Evolutionary conservation across 1,140 invertebrate species (phyloP), one percentile per base, ranked within the genome.

Genomic region (Arion vulgaris): DNA sequence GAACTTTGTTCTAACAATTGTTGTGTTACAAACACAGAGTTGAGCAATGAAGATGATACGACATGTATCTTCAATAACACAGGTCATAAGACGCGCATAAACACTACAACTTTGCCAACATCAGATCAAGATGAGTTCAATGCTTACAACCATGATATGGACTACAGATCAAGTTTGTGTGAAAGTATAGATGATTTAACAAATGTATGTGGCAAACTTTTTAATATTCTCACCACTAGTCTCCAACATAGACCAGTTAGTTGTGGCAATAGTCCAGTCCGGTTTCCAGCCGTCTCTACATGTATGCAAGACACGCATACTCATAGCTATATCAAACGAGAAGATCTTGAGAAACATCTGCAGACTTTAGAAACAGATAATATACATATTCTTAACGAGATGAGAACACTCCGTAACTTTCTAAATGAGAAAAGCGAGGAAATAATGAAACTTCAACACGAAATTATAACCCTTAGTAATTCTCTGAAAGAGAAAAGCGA

Each of bases 21-120:
- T 82, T 85, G 19, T 77, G 85, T 34, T 80, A 82, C 72, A n/a
- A 53, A 86, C 5, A 73, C 78, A 38, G 86, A 86, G n/a, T 41
- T 83, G 7, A 83, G 83, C 66, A 86, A n/a, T n/a, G n/a, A n/a
- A n/a, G n/a, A n/a, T n/a, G n/a, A n/a, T n/a, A n/a, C n/a, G n/a
- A n/a, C n/a, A n/a, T n/a, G n/a, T n/a, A n/a, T n/a, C n/a, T n/a
- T n/a, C n/a, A n/a, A n/a, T n/a, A n/a, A n/a, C n/a, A n/a, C n/a
- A 86, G 53, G 68, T 75, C 23, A 68, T 85, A 57, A 83, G 85
- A 32, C 85, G 86, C 23, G 86, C 86, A 36, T 49, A 45, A 15
- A 15, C 5, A 45, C 41, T 45, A 45, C 41, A 45, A 45, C 5
- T 45, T 45, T 45, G 15, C 41, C 5, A 45, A 5, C 41, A 45